Conservation (phyloP, 2,797 vertebrate species). For the Pitangus sulphuratus region DNA sequence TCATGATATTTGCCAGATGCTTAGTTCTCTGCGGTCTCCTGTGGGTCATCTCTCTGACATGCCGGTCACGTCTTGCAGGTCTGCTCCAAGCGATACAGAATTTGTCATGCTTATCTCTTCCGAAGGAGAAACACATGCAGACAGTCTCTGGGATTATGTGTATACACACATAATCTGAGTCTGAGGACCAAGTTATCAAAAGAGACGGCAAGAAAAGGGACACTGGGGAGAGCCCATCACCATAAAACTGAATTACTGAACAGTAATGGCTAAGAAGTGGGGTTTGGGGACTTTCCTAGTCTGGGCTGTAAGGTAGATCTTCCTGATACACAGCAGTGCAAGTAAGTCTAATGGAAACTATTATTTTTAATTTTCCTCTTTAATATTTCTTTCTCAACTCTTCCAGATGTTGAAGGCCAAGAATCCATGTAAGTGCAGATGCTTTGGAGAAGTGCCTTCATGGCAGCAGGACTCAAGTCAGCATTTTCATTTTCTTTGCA, state of each 20-base stretch:
- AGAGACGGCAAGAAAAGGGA: neutral
- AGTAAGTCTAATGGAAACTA: neutral
- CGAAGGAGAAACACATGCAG: rapidly evolving
- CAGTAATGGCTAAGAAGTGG: neutral
- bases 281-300: neutral
- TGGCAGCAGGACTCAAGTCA: neutral
- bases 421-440: neutral
- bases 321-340: neutral
- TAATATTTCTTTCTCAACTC: neutral
- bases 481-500: neutral
- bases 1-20: neutral
- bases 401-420: neutral
- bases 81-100: neutral
- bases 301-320: neutral
- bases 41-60: neutral
- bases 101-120: neutral
- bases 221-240: neutral
- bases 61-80: neutral
- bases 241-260: neutral
- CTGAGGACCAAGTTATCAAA: neutral
- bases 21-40: neutral
- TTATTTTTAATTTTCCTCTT: neutral
- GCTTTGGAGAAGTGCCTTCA: neutral
- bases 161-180: neutral
- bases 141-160: neutral